Conservation (phyloP, 1,140 invertebrate species). For the Polypedilum pembai region DNA sequence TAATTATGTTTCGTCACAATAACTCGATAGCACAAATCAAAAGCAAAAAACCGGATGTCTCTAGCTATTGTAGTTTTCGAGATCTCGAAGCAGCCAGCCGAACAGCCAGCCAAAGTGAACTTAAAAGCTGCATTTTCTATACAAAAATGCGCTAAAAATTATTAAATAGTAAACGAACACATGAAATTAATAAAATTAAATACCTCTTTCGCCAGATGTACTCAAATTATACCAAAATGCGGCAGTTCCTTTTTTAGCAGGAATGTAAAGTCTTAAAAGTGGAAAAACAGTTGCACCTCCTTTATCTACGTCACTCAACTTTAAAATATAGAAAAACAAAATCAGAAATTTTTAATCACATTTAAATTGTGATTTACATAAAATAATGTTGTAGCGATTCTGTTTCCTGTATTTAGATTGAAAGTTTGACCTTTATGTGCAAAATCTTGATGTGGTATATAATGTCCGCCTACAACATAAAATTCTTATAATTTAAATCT, state of each 20-base stretch:
- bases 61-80: no score
- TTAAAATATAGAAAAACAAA: conserved; percentile 48
- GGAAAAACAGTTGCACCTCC: conserved; percentile 90
- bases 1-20: no score
- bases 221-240: conserved; percentile 92
- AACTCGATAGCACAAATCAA: no score
- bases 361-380: conserved; percentile 50
- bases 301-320: conserved; percentile 89
- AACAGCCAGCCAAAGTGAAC: no score
- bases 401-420: conserved; percentile 51
- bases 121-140: no score
- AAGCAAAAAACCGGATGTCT: no score
- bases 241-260: conserved; percentile 80
- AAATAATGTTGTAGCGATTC: conserved; percentile 84
- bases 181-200: no score
- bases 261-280: conserved; percentile 66
- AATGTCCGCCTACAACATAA: conserved; percentile 49
- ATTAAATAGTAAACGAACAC: no score
- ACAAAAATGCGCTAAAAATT: no score
- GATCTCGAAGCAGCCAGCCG: no score
- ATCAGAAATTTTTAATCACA: conserved; percentile 32
- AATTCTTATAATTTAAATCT: no score
- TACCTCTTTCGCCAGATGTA: conserved; percentile 68
- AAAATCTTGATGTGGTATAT: conserved; percentile 60
- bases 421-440: conserved; percentile 35